Evolutionary conservation across 2,888 invertebrate genomes (phyloP), one percentile per base, ranked within the genome.

Genomic region (Galerucella pusilla): DNA sequence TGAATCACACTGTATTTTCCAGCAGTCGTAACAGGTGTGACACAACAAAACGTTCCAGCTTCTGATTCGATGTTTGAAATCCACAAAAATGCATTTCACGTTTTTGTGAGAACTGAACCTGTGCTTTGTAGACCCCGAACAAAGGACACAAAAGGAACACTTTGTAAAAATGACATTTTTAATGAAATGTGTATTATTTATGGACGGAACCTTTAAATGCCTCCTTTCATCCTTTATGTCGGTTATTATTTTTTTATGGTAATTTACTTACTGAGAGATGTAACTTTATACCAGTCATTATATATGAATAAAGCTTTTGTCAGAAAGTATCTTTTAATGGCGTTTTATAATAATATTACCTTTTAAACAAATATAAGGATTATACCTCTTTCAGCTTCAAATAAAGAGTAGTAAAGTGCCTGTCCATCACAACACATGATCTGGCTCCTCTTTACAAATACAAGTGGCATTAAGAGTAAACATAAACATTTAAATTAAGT

Each of bases 171-270:
- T 85, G 85, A 85, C 85, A 84, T 80, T 81, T 85, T 84, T 84
- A 85, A 85, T 84, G 84, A 85, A 85, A 85, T 82, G 83, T 82
- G 80, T 81, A 82, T 84, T 84, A 85, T 85, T 85, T 85, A 85
- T 85, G 83, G 81, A 75, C 68, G 77, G 75, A 72, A 67, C 64
- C 60, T 70, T 77, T 71, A 75, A 74, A 77, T 74, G 73, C 72
- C 73, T 75, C 64, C 76, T 79, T 77, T 79, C 75, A 73, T 79
- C 75, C 77, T 79, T 77, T 76, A 76, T 74, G 64, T 75, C 70
- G 75, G 70, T 80, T 82, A 80, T 82, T 79, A 82, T 82, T 81
- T 83, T 81, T 80, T 82, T 81, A 83, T 82, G 82, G 77, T 81
- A 82, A 83, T 82, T 77, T 75, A 73, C 76, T 79, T 77, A 77